Evolutionary conservation across 2,113 vertebrate species (phyloP).

Genomic region (Sciurus niger): DNA sequence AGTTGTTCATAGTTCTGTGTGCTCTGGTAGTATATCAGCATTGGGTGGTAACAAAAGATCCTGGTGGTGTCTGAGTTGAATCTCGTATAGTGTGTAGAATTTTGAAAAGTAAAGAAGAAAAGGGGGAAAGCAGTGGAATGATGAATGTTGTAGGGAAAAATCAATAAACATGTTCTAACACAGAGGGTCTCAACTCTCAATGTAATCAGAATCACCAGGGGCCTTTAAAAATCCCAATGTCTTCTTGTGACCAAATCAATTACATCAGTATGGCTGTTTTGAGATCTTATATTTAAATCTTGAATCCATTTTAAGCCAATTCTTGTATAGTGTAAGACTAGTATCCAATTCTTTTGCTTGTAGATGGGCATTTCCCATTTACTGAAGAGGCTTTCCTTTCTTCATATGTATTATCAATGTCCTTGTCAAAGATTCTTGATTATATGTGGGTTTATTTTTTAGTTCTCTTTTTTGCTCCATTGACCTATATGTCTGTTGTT

Average conservation of each 20-base stretch:
- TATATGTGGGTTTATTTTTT: neutral
- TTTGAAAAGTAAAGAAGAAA: neutral
- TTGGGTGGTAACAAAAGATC: neutral
- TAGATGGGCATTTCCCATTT: neutral
- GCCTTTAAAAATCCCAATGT: constrained; percentile 1
- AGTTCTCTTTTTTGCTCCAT: neutral
- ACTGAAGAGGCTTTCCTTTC: neutral
- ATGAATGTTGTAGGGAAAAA: neutral
- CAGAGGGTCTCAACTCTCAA: constrained; percentile 1
- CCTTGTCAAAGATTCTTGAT: neutral
- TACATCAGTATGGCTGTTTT: neutral
- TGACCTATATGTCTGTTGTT: neutral
- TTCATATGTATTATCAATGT: neutral
- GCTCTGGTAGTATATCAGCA: neutral
- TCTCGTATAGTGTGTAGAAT: constrained; percentile 15
- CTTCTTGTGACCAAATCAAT: neutral
- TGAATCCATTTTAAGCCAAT: neutral
- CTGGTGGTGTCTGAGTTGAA: neutral
- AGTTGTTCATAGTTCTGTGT: neutral
- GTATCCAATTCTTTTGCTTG: neutral
- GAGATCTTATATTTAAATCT: neutral
- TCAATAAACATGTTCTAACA: neutral
- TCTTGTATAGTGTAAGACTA: neutral
- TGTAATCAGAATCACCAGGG: neutral
- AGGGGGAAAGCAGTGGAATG: constrained; percentile 1